Evolutionary conservation across 2,888 invertebrate species (phyloP).

Genomic region (Ophioninae sp.): DNA sequence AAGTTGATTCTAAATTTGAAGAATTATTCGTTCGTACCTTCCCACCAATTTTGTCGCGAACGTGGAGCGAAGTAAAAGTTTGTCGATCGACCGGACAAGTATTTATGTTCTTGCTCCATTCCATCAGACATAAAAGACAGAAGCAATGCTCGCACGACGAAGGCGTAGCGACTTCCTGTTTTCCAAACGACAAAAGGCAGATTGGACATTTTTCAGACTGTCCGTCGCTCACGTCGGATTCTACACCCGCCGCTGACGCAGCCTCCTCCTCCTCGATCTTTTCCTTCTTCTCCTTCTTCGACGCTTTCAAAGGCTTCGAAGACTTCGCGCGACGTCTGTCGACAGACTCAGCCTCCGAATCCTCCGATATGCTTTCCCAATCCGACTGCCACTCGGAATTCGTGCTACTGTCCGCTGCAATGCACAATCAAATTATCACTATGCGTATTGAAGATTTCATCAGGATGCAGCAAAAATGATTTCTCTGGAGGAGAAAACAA

Average conservation of each 20-base stretch:
- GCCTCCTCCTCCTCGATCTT: slow-evolving; percentile 46
- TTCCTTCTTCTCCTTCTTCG: slow-evolving; percentile 46
- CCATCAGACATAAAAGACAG: slow-evolving; percentile 93
- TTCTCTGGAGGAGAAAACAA: no score
- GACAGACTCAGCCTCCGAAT: slow-evolving; percentile 61
- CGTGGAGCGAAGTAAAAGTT: slow-evolving; percentile 89
- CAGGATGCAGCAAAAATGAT: no score
- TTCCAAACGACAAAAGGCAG: slow-evolving; percentile 89
- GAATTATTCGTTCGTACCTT: slow-evolving; percentile 76
- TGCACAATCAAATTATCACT: neutral
- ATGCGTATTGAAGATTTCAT: no score
- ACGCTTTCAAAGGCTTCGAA: slow-evolving; percentile 41
- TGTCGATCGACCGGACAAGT: slow-evolving; percentile 96
- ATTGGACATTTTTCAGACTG: slow-evolving; percentile 94
- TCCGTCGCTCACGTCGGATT: slow-evolving; percentile 86
- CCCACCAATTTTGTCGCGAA: slow-evolving; percentile 87
- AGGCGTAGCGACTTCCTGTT: slow-evolving; percentile 93
- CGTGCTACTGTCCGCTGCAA: slow-evolving; percentile 67
- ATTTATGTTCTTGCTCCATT: slow-evolving; percentile 97
- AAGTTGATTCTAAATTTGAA: neutral
- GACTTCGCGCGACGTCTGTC: slow-evolving; percentile 51
- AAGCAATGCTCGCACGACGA: slow-evolving; percentile 94
- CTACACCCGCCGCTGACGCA: slow-evolving; percentile 68
- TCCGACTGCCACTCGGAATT: slow-evolving; percentile 77
- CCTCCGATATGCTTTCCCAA: slow-evolving; percentile 74